Conservation (phyloP, 2,797 vertebrate genomes). For the Octomys mimax region DNA sequence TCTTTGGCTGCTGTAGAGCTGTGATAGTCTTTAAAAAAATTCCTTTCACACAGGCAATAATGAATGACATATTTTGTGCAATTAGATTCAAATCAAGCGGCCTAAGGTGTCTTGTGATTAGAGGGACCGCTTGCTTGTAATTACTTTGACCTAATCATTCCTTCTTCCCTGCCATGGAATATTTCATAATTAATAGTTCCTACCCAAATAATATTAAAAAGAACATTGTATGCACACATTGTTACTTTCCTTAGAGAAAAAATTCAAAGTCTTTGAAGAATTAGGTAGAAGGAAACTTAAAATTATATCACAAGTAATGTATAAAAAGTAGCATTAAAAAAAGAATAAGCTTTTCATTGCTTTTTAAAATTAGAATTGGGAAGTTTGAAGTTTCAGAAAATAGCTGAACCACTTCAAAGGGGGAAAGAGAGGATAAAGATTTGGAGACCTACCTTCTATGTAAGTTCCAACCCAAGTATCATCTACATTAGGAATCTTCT, state of each 20-base stretch:
- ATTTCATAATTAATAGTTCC: conserved; percentile 27
- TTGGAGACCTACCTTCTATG: not conserved
- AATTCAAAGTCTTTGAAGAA: conserved; percentile 57
- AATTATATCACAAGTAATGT: not conserved
- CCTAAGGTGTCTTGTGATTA: conserved; percentile 14
- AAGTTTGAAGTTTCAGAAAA: not conserved
- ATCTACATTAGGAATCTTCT: not conserved
- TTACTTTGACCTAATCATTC: conserved; percentile 55
- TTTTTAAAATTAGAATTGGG: conserved; percentile 39
- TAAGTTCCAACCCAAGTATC: not conserved
- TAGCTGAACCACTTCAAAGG: not conserved
- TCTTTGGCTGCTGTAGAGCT: conserved; percentile 31
- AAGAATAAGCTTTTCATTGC: conserved; percentile 36
- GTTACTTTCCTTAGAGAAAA: not conserved
- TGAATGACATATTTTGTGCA: conserved; percentile 52
- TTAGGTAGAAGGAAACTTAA: conserved; percentile 41
- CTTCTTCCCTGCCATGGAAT: not conserved
- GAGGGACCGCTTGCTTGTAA: conserved; percentile 23
- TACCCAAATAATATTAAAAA: conserved; percentile 46
- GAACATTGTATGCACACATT: not conserved
- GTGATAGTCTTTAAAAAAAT: conserved; percentile 20
- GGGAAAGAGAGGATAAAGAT: not conserved
- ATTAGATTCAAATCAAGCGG: not conserved
- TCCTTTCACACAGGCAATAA: conserved; percentile 19
- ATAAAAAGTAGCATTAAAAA: conserved; percentile 56